Base-by-base conservation (phyloP, 2,888 invertebrate genomes). In the Heliothis peltigera region DNA sequence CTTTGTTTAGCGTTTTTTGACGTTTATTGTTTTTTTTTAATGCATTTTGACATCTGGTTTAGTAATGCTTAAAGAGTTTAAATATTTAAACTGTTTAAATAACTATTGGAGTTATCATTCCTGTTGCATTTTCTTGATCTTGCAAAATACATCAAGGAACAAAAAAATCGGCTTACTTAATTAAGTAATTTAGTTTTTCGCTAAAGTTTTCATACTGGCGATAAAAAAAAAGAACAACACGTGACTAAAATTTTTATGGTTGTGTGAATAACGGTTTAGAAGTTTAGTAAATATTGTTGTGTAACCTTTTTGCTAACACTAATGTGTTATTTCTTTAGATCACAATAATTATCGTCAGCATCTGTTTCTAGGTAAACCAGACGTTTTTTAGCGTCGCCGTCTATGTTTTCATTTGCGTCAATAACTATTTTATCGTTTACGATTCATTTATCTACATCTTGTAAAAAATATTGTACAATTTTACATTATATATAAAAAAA, bases 311-410 rank as follows among this genome's bases (percentile, higher is more conserved):
- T 47, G 32, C 21, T 18, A n/a, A 8, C 8, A 17, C n/a, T 4
- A 62, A 39, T 25, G 22, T 52, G 52, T 52, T 52, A 63, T 43
- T 70, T 66, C 51, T 35, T 42, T 0, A 10, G 32, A 43, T 63
- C 17, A 42, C 17, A 48, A 66, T 70, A 47, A 70, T 47, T 42
- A 7, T 18, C 17, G 39, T 18, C 22, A 42, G 15, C 10, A 25
- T 42, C 1, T 19, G 17, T 64, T 42, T 42, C 42, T 42, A 42
- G 17, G 42, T 42, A 18, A n/a, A 42, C 17, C 39, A 17, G 39
- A n/a, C 39, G 42, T 42, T 42, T 42, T n/a, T 17, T 17, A 19
- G 19, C 4, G 7, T 42, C n/a, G 5, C 7, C 15, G 22, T 62
- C 21, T 32, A 17, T 19, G 18, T 52, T 25, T 18, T 70, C 17